Evolutionary conservation across 2,797 vertebrate species (phyloP).

Genomic region (Pterois miles): DNA sequence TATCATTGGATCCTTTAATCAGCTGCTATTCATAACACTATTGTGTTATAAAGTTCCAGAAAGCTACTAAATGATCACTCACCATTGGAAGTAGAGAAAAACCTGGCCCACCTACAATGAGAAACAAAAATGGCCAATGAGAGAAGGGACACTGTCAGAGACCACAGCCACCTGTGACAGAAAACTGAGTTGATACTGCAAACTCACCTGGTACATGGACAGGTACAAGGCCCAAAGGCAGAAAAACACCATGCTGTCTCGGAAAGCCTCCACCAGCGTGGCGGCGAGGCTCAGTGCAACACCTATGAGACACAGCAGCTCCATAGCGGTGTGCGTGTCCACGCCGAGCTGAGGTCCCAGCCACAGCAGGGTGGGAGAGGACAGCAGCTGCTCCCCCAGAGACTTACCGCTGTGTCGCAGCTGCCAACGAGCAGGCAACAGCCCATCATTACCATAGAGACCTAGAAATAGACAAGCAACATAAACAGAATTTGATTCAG

Average conservation of each 20-base stretch:
- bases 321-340: conserved; percentile 91
- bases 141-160: neutral
- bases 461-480: conserved; percentile 71
- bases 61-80: conserved; percentile 73
- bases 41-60: neutral
- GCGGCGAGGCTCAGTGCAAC: conserved; percentile 81
- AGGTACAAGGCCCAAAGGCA: conserved; percentile 89
- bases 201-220: conserved; percentile 87
- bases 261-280: conserved; percentile 77
- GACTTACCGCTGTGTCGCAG: conserved; percentile 86
- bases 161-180: neutral
- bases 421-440: conserved; percentile 87
- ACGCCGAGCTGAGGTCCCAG: conserved; percentile 87
- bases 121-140: neutral
- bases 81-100: conserved; percentile 98
- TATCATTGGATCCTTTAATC: neutral
- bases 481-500: neutral
- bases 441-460: conserved; percentile 90
- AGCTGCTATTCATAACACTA: conserved; percentile 1
- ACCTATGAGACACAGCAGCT: conserved; percentile 89
- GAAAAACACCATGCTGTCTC: conserved; percentile 86
- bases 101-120: conserved; percentile 92
- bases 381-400: conserved; percentile 85
- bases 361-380: conserved; percentile 91
- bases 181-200: neutral